Evolutionary conservation across 2,113 vertebrate species (phyloP), one percentile per base, ranked within the genome.

Genomic region (Podilymbus podiceps): DNA sequence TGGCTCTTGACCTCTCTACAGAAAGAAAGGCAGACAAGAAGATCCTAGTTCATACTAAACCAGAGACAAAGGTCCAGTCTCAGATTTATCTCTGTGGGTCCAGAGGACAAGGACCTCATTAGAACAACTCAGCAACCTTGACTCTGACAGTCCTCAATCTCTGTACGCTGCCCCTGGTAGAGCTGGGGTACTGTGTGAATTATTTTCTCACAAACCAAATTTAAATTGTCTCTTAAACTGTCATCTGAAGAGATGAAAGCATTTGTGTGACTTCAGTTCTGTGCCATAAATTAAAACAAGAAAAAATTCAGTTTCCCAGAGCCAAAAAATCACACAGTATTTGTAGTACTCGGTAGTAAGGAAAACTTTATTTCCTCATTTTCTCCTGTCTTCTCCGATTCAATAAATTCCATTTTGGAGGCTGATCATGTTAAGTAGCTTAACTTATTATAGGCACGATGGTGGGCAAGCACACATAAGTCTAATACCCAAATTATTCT

Each of bases 361-460:
- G 28, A 78, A 87, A 83, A 59, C 33, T 58, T 52, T 60, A 63
- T 82, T 94, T 95, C 40, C 47, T 87, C 15, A 66, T 90, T 89
- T 93, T 92, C 69, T 94, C 19, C 27, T 2, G 0, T 78, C 68
- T 85, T 82, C 63, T 83, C 62, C 80, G 50, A 91, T 91, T 79
- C 49, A 83, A 74, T 76, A 94, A 85, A 90, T 85, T 91, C 42
- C 10, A 47, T 90, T 93, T 90, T 20, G 30, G 75, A 88, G 93
- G 83, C 28, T 96, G 90, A 92, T 93, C 62, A 56, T 83, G 67
- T 88, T 95, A 89, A 93, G 64, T 35, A 78, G 56, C 67, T 93
- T 88, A 91, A 85, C 31, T 77, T 94, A 69, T 58, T 92, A 55
- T 31, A 79, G 46, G n/a, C 52, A 75, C 68, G 74, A 60, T 63